These are phyloP conservation scores for Leucopsar rothschildi DNA, from an alignment of 2,113 vertebrate genomes.

Conservation along the genomic window DNA sequence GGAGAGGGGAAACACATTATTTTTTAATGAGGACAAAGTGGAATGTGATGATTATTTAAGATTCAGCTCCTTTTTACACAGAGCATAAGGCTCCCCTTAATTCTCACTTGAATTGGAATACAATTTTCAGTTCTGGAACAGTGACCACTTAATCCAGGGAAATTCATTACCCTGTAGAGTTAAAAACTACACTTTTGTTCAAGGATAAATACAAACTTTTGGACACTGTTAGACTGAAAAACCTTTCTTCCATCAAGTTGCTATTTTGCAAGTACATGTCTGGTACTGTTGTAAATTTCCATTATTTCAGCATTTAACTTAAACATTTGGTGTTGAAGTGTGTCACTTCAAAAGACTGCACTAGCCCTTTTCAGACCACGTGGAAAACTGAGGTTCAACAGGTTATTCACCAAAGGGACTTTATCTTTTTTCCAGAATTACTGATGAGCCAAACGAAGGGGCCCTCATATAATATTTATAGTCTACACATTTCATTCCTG, in stretches of 20 bases:
- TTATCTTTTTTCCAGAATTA: neutral
- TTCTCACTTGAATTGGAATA: neutral
- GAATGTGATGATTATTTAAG: neutral
- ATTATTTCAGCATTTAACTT: neutral
- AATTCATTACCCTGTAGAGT: neutral
- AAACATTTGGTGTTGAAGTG: neutral
- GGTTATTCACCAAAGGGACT: neutral
- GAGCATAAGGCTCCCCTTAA: neutral
- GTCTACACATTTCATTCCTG: neutral
- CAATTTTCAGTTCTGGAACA: neutral
- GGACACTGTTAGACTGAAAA: neutral
- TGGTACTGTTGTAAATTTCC: neutral
- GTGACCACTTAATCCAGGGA: neutral
- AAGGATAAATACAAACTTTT: neutral
- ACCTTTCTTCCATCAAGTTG: neutral
- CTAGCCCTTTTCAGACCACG: neutral
- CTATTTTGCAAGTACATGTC: neutral
- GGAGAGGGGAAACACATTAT: neutral
- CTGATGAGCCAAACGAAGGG: neutral
- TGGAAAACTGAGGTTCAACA: neutral
- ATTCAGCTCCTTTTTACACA: neutral
- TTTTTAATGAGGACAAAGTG: neutral
- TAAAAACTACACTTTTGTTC: neutral
- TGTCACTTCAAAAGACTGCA: neutral
- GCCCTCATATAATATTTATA: rapidly evolving